These are phyloP conservation scores for Danio jaintianensis DNA, from an alignment of 2,797 vertebrate genomes.

Conservation along the genomic window DNA sequence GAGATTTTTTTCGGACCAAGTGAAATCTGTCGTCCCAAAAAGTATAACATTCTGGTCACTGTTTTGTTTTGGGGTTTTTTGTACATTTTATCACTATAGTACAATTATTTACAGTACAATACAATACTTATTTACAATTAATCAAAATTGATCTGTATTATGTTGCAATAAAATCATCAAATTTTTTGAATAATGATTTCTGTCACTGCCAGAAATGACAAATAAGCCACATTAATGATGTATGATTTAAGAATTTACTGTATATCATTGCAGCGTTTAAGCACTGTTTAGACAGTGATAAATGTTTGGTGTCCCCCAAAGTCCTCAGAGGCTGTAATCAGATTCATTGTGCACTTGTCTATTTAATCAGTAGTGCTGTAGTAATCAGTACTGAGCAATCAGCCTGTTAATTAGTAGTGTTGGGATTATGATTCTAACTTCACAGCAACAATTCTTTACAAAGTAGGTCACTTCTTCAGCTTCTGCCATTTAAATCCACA, in stretches of 20 bases:
- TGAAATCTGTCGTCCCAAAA: background rate
- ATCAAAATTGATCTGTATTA: background rate
- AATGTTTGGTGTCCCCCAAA: background rate
- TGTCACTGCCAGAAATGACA: background rate
- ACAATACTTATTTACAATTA: background rate
- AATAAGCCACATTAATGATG: background rate
- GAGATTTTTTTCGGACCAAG: background rate
- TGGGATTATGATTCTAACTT: conserved; percentile 5
- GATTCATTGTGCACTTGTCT: conserved; percentile 18
- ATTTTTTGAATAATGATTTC: background rate
- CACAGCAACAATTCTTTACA: background rate
- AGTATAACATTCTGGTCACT: background rate
- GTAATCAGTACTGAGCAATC: conserved; percentile 21
- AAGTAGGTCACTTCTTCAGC: background rate
- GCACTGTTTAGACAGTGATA: background rate
- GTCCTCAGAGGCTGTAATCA: conserved; percentile 10
- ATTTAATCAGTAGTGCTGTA: conserved; percentile 26
- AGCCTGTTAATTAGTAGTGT: background rate
- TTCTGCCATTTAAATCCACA: background rate
- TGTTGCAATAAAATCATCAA: background rate
- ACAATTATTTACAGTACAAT: too few species aligned
- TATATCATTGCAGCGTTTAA: background rate
- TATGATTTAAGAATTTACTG: background rate
- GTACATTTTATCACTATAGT: background rate
- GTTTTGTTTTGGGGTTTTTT: background rate